Evolutionary conservation across 92 coral and sea anemone species (phyloP), one percentile per base, ranked within the genome.

Genomic region (Virgularia gustaviana): DNA sequence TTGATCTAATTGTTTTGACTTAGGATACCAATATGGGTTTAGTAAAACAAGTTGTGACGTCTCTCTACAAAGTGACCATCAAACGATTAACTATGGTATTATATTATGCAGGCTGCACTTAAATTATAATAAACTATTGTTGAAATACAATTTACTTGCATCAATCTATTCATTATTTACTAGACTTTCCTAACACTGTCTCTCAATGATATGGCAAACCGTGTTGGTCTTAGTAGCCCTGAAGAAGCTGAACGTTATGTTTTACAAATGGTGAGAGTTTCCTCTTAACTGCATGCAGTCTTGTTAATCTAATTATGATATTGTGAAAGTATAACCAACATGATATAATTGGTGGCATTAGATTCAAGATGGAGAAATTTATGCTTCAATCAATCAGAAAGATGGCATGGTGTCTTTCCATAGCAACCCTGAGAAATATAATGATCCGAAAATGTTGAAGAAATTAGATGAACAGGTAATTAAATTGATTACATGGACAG

Each of bases 401-500:
- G 98, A 92, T 77, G 98, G 96, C 9, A 92, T 92, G 98, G 98
- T 92, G 15, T 92, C 92, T 25, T 92, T 92, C 71, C 96, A 92
- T 57, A 89, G 84, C 65, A 92, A 90, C 79, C 90, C 98, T 8
- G 96, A 92, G 66, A 92, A 92, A 78, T 92, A 92, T 58, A 92
- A 92, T 77, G 86, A 88, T 65, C 98, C 96, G 25, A 89, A 83
- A 59, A 92, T 92, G 98, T 67, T 92, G n/a, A 92, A 89, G 75
- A 80, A 86, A 42, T 65, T 92, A 42, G 98, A 92, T 56, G 87
- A 83, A 5, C 90, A 92, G 96, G 98, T 92, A 28, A 42, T 66
- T 37, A 34, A 20, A 12, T 19, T 25, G 10, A 8, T 41, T 9
- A 9, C 16, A 16, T 41, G 47, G 9, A 8, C 47, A 16, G 47